Evolutionary conservation across 2,797 vertebrate species (phyloP).

Genomic region (Gymnothorax reevesii): DNA sequence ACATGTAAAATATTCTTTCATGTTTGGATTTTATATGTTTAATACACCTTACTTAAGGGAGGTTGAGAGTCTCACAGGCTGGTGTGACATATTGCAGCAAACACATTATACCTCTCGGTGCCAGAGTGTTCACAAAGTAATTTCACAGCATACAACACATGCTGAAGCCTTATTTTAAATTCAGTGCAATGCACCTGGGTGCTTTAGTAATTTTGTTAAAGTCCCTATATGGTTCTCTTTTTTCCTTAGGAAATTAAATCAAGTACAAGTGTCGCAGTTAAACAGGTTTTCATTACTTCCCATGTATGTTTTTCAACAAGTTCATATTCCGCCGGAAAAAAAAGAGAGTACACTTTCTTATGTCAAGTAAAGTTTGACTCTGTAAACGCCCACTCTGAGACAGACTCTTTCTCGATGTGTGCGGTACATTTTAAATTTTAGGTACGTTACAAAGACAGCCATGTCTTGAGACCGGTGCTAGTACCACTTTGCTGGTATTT

Average conservation of each 20-base stretch:
- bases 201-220: not conserved
- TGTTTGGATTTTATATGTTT: constrained; percentile 12
- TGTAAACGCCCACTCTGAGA: not conserved
- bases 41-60: constrained; percentile 15
- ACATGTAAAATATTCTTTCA: constrained; percentile 4
- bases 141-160: constrained; percentile 9
- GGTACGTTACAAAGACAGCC: not conserved
- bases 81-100: constrained; percentile 11
- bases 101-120: constrained; percentile 9
- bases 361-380: not conserved
- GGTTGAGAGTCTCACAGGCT: constrained; percentile 1
- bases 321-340: not conserved
- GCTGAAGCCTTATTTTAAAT: constrained; percentile 14
- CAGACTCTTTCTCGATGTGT: not conserved
- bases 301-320: not conserved
- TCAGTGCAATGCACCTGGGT: constrained; percentile 11
- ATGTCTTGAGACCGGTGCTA: not conserved
- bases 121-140: constrained; percentile 7
- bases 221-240: not conserved
- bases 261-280: not conserved
- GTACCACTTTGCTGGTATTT: not conserved
- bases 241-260: not conserved
- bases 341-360: not conserved
- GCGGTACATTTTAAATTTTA: not conserved
- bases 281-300: not conserved